Conservation (phyloP, 2,113 vertebrate species). For the Corythaixoides concolor region DNA sequence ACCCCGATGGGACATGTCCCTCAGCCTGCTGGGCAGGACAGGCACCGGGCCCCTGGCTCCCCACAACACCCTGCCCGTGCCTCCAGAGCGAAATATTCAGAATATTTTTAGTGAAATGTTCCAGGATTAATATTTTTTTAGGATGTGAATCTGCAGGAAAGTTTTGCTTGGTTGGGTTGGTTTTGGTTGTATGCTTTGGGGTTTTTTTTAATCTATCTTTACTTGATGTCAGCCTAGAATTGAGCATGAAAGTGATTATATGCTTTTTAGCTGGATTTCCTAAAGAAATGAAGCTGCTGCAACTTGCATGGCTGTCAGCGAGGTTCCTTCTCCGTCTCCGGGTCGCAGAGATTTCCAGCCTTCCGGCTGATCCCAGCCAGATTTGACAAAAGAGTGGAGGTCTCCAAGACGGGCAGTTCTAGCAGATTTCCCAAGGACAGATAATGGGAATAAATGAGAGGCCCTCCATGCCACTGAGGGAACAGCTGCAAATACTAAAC, state of each 20-base stretch:
- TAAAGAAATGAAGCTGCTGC: neutral
- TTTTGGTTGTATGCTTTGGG: neutral
- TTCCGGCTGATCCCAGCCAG: neutral
- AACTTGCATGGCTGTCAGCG: neutral
- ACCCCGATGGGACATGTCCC: accelerated
- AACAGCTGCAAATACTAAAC: slow-evolving; percentile 16
- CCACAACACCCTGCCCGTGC: neutral
- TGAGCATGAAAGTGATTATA: neutral
- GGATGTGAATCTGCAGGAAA: neutral
- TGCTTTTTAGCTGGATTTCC: neutral
- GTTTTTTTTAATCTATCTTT: neutral
- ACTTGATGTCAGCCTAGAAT: neutral
- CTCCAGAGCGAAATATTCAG: neutral
- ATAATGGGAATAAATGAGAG: neutral
- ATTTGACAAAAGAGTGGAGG: neutral
- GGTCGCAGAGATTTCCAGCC: neutral
- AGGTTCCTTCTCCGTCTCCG: neutral
- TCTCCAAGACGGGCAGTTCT: neutral
- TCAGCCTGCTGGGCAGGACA: neutral
- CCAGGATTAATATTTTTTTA: neutral
- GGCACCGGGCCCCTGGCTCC: too few relatives aligned
- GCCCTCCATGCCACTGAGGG: neutral
- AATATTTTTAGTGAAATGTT: neutral
- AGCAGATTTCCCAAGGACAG: neutral
- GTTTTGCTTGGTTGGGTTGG: neutral